These are phyloP conservation scores for Saguinus midas DNA, from an alignment of 2,113 vertebrate species.

Conservation along the genomic window DNA sequence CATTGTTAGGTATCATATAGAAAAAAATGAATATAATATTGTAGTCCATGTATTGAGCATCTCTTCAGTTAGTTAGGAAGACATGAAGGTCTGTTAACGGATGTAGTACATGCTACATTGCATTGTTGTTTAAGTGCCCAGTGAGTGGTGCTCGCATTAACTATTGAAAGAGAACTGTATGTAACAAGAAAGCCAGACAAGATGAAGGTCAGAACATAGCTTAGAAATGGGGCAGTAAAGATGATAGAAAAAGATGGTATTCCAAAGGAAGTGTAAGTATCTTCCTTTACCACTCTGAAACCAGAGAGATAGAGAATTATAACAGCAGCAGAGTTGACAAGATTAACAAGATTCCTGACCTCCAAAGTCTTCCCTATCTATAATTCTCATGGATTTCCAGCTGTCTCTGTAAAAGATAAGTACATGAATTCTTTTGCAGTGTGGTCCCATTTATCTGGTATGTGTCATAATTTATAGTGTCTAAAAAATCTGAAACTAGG, in stretches of 20 bases:
- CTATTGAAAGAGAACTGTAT: background rate
- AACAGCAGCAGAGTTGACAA: background rate
- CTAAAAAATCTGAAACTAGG: background rate
- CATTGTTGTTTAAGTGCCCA: background rate
- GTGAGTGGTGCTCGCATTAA: background rate
- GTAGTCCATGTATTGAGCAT: background rate
- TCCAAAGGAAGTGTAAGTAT: background rate
- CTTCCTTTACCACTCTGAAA: background rate
- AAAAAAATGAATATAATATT: background rate
- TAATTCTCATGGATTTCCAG: slow-evolving; percentile 18
- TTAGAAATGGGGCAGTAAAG: background rate
- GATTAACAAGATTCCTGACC: slow-evolving; percentile 23
- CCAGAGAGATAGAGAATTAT: background rate
- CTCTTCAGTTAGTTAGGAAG: background rate
- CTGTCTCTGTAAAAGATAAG: slow-evolving; percentile 38
- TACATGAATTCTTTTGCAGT: background rate
- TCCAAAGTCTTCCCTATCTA: background rate
- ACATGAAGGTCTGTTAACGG: background rate
- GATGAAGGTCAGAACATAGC: background rate
- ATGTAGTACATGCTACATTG: background rate
- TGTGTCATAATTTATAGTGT: background rate
- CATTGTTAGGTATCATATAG: background rate
- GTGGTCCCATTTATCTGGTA: slow-evolving; percentile 43
- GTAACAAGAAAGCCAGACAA: background rate
- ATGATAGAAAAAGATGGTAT: background rate